Conservation (phyloP, 2,113 vertebrate genomes). For the Platichthys stellatus region DNA sequence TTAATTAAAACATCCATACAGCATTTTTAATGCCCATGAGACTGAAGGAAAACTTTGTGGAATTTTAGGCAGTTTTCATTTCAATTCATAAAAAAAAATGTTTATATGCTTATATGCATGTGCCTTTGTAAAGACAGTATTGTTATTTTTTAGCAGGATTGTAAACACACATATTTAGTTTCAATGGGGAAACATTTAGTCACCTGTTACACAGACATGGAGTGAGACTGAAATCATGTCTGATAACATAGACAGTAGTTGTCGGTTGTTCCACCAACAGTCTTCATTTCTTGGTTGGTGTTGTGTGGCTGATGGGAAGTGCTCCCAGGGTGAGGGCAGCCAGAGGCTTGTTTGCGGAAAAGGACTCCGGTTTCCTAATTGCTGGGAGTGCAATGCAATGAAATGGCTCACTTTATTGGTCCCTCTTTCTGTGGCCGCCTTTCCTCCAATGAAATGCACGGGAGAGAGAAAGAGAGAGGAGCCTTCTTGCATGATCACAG, state of each 20-base stretch:
- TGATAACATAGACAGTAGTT: neutral
- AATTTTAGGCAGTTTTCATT: neutral
- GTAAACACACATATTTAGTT: neutral
- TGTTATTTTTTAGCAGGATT: neutral
- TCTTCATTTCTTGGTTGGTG: slow-evolving; percentile 30
- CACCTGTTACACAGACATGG: neutral
- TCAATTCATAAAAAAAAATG: neutral
- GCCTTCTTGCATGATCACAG: slow-evolving; percentile 1
- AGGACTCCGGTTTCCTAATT: slow-evolving; percentile 56
- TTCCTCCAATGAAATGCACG: slow-evolving; percentile 34
- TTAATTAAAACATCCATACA: too few species aligned
- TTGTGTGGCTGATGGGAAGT: slow-evolving; percentile 57
- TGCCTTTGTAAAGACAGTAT: neutral
- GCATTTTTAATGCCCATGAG: too few species aligned
- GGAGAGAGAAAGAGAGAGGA: slow-evolving; percentile 24
- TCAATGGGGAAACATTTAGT: neutral
- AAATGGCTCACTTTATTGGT: slow-evolving; percentile 52
- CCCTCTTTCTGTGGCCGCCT: slow-evolving; percentile 9
- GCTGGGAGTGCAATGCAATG: slow-evolving; percentile 40
- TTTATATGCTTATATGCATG: neutral
- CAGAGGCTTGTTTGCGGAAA: slow-evolving; percentile 56
- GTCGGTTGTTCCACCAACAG: too few species aligned
- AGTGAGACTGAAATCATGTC: slow-evolving; percentile 11
- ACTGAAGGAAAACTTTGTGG: neutral
- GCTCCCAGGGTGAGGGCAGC: slow-evolving; percentile 47